Conservation (phyloP, 2,113 vertebrate genomes). For the Melanerpes aurifrons region DNA sequence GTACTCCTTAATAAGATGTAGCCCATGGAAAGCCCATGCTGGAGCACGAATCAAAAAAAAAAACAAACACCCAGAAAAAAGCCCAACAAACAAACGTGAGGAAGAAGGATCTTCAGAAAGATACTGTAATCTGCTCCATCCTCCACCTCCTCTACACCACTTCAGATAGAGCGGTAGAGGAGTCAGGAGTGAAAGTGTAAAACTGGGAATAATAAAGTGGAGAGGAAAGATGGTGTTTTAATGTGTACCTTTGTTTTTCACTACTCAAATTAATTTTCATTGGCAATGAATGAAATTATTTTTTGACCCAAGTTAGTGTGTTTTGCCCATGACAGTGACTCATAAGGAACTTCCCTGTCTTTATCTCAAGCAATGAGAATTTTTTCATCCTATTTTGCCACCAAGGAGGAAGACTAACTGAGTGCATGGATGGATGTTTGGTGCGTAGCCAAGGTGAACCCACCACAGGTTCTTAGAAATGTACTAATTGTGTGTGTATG, state of each 20-base stretch:
- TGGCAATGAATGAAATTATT: neutral
- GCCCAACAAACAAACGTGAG: neutral
- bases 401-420: neutral
- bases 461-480: neutral
- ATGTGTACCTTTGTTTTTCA: neutral
- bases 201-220: neutral
- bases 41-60: neutral
- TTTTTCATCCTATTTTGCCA: neutral
- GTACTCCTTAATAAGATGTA: neutral
- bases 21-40: rapidly evolving
- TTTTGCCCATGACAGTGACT: rapidly evolving
- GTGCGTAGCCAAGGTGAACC: neutral
- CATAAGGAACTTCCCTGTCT: neutral
- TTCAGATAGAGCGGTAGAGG: neutral
- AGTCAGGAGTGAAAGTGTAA: neutral
- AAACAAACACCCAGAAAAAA: too few species aligned
- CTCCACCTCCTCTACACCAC: rapidly evolving
- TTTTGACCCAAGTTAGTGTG: neutral
- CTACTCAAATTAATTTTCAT: neutral
- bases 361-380: neutral
- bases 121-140: rapidly evolving
- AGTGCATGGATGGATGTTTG: neutral
- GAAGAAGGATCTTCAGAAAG: neutral
- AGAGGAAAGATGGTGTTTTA: neutral
- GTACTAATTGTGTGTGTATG: neutral